These are phyloP conservation scores for Oscheius sp. DNA, from an alignment of 1,140 invertebrate species.

Conservation along the genomic window DNA sequence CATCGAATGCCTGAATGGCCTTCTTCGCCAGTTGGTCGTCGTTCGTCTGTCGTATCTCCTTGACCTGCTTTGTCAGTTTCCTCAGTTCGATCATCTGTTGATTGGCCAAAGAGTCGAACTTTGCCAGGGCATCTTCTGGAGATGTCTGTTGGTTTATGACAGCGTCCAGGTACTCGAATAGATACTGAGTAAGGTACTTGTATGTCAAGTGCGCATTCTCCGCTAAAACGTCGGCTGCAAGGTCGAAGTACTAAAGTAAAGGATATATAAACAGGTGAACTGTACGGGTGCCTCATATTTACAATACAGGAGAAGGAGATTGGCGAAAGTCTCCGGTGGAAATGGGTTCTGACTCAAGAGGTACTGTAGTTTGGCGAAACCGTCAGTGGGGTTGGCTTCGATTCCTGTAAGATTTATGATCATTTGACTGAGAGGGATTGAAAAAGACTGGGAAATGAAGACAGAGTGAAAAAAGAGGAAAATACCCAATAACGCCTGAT, in stretches of 20 bases:
- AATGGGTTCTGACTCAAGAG: slow-evolving; percentile 91
- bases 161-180: slow-evolving; percentile 76
- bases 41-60: slow-evolving; percentile 61
- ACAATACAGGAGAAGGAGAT: slow-evolving; percentile 86
- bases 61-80: slow-evolving; percentile 87
- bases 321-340: slow-evolving; percentile 95
- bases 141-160: slow-evolving; percentile 95
- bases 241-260: slow-evolving; percentile 76
- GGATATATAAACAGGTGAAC: too few relatives aligned
- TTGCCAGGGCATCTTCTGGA: slow-evolving; percentile 91
- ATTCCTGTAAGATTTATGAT: slow-evolving; percentile 70
- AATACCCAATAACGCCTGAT: slow-evolving; percentile 72
- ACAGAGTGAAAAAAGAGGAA: too few relatives aligned
- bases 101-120: slow-evolving; percentile 89
- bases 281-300: slow-evolving; percentile 89
- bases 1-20: slow-evolving; percentile 44
- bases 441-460: background rate
- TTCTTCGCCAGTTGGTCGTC: slow-evolving; percentile 35
- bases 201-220: slow-evolving; percentile 95
- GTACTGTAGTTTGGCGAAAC: slow-evolving; percentile 95
- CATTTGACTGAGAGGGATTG: background rate
- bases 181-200: slow-evolving; percentile 86
- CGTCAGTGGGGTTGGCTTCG: slow-evolving; percentile 80
- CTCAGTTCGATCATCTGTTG: slow-evolving; percentile 84
- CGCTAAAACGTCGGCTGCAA: slow-evolving; percentile 94